Base-by-base conservation (phyloP, 2,113 vertebrate species). In the Crypturellus undulatus region DNA sequence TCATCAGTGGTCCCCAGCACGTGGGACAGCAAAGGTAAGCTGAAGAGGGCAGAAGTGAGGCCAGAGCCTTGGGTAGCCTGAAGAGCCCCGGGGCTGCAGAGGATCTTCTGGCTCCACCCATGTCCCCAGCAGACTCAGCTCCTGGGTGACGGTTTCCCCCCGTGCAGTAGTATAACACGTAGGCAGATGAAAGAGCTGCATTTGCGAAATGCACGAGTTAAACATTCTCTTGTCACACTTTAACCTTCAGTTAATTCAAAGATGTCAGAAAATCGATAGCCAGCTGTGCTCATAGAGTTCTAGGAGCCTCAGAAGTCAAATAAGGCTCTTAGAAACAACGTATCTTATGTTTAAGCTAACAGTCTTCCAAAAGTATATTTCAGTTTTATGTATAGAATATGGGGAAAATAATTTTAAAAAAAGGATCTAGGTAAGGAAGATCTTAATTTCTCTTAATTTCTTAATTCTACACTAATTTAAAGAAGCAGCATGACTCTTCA, bases 151-250 rank as follows among this genome's bases (percentile, higher is more conserved):
- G n/a, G 56, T 12, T 25, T 32, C 26, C 68, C 42, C 30, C 21
- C 43, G 7, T 43, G 47, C 21, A 30, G 12, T 18, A 77, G 24
- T 34, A 94, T 54, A 79, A 30, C 68, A 68, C 91, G 90, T 95
- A 83, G 94, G 90, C 86, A 94, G 93, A 84, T 95, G 92, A 93
- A 94, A 96, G 94, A 95, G 92, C 93, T 82, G 86, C 17, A 6
- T 79, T 89, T 87, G 63, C 65, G 93, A 94, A 92, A 92, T 80
- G 80, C 38, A 71, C 43, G 56, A 93, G 95, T 93, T 90, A 95
- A 86, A 81, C 52, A 83, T 97, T 96, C 94, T 93, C 83, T 89
- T 92, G 69, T 93, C 79, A 94, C 89, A 90, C 42, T 89, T 87
- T 95, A 96, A 91, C 95, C 89, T 94, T 83, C 28, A 59, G 51